Conservation (phyloP, 2,888 invertebrate species). For the Papilio gigon region DNA sequence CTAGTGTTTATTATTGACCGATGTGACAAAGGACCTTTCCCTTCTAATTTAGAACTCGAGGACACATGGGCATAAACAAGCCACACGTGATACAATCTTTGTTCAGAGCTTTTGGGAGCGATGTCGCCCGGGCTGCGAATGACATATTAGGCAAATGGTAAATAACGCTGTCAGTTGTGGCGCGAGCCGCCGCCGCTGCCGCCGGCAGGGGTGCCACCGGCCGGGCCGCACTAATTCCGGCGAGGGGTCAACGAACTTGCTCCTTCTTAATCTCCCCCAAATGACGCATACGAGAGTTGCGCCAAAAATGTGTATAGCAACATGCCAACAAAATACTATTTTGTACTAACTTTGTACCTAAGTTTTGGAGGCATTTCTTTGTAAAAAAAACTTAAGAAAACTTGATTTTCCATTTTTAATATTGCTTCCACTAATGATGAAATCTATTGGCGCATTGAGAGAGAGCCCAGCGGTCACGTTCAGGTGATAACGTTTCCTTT, state of each 20-base stretch:
- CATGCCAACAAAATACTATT: neutral
- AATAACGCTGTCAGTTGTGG: neutral
- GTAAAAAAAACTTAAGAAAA: neutral
- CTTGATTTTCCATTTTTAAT: too few relatives aligned
- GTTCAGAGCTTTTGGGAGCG: neutral
- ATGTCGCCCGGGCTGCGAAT: neutral
- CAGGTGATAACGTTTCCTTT: too few relatives aligned
- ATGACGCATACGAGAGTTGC: conserved; percentile 50
- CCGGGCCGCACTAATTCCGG: conserved; percentile 70
- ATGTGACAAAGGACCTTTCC: neutral
- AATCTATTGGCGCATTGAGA: too few relatives aligned
- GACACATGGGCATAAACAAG: too few relatives aligned
- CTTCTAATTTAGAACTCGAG: neutral
- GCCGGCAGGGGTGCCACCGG: conserved; percentile 51
- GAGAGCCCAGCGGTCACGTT: too few relatives aligned
- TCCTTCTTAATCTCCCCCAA: conserved; percentile 24
- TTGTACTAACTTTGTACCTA: neutral
- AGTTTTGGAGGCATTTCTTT: neutral
- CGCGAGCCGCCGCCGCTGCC: neutral
- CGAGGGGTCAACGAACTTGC: conserved; percentile 65
- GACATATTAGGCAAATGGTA: neutral
- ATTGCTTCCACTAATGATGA: too few relatives aligned
- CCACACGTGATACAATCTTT: too few relatives aligned
- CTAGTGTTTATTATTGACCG: too few relatives aligned
- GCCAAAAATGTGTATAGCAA: conserved; percentile 54